Evolutionary conservation across 2,888 invertebrate species (phyloP).

Genomic region (Dichetophora obliterata): DNA sequence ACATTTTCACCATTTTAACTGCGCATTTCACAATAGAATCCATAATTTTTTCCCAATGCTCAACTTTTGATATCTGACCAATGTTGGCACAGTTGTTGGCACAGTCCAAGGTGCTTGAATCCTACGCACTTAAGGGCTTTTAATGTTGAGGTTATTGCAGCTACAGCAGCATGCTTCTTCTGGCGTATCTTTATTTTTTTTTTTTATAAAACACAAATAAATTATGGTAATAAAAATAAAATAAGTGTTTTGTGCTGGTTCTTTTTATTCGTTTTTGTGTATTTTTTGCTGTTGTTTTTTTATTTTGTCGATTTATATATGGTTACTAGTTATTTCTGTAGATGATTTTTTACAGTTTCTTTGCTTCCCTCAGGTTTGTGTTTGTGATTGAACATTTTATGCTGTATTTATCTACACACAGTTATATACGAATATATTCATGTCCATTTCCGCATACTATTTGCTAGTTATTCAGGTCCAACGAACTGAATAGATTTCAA

Average conservation of each 20-base stretch:
- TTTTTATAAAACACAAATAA: conserved; percentile 7
- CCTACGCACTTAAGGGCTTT: background rate
- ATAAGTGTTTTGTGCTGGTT: conserved; percentile 16
- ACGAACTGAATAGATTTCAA: conserved; percentile 31
- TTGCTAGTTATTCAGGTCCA: conserved; percentile 50
- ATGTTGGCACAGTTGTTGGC: background rate
- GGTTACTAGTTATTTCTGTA: conserved; percentile 5
- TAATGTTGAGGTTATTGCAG: background rate
- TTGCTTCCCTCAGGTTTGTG: background rate
- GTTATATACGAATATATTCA: conserved; percentile 37
- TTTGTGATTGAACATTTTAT: no score
- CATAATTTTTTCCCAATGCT: no score
- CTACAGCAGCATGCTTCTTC: background rate
- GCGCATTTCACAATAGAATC: no score
- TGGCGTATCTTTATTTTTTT: background rate
- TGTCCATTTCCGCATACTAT: conserved; percentile 48
- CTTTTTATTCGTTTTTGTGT: background rate
- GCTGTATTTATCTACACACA: background rate
- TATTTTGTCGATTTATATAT: background rate
- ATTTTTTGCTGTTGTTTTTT: background rate
- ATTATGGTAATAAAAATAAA: conserved; percentile 30
- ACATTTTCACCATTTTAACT: no score
- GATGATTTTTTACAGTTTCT: background rate
- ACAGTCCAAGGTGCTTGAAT: background rate
- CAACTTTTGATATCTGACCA: no score